Evolutionary conservation across 1,140 invertebrate species (phyloP), one percentile per base, ranked within the genome.

Genomic region (Oscheius sp.): DNA sequence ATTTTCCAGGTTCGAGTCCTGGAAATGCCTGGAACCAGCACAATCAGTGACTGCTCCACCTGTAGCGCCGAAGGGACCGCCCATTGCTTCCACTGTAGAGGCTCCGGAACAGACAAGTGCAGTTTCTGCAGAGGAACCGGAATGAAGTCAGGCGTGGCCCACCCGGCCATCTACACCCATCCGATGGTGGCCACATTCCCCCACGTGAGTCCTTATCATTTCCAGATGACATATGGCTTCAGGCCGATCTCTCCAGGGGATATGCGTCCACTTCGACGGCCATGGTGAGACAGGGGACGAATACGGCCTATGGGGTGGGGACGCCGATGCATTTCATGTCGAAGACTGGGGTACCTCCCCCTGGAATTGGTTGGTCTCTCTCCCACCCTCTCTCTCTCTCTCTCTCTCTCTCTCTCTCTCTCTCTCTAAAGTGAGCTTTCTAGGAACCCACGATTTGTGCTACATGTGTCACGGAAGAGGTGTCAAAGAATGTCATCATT

Each of bases 281-380:
- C 2, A 83, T 84, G 35, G 75, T 84, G 7, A 59, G 79, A 15
- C 45, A 66, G 13, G 62, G 62, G 45, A 45, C 38, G 10, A 59
- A 62, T 23, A 69, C 61, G 18, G 55, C 76, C 26, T 83, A 83
- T 62, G 82, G 79, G 18, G 77, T 81, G 3, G 82, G 82, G 26
- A 83, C 82, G 2, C 82, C 82, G 0, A 82, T 84, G 32, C 83
- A 83, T 65, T 83, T 83, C 68, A 84, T 84, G 83, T 79, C 77
- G 1, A 83, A 84, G 46, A 82, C 82, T 4, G 82, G 82, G 15
- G 77, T 83, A 10, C 82, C 82, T 34, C 82, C 82, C 18, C 82
- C 82, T 32, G 82, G 82, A 64, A 80, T 83, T 35, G 82, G 82
- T 26, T 73, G 79, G 64, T 23, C 23, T 59, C 55, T 15, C n/a